Conservation (phyloP, 2,113 vertebrate species). For the Xyrauchen texanus region DNA sequence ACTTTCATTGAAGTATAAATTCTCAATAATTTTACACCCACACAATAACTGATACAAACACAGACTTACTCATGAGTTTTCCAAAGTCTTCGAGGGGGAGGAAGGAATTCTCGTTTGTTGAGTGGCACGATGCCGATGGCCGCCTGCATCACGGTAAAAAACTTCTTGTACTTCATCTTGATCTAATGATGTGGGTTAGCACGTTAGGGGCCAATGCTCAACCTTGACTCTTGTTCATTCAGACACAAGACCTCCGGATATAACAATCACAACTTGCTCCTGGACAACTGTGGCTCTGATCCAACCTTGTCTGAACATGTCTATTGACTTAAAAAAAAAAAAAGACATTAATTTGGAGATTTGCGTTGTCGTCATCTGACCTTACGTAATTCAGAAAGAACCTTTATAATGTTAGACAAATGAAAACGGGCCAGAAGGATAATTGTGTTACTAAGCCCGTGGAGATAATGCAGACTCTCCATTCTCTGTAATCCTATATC, state of each 20-base stretch:
- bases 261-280: no score
- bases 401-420: slow-evolving; percentile 80
- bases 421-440: slow-evolving; percentile 79
- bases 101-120: slow-evolving; percentile 88
- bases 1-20: no score
- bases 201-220: no score
- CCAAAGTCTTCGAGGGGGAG: slow-evolving; percentile 85
- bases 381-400: slow-evolving; percentile 77
- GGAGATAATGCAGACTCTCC: slow-evolving; percentile 58
- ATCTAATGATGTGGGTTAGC: not conserved
- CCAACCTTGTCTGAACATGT: not conserved
- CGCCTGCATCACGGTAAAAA: slow-evolving; percentile 85
- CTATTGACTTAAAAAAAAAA: slow-evolving; percentile 44
- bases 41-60: not conserved
- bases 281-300: not conserved
- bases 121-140: slow-evolving; percentile 86
- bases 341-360: slow-evolving; percentile 57
- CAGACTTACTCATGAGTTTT: slow-evolving; percentile 81
- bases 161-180: slow-evolving; percentile 90
- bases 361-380: slow-evolving; percentile 65
- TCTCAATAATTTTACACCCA: not conserved
- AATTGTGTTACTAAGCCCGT: slow-evolving; percentile 78
- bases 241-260: no score
- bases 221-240: no score
- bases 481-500: slow-evolving; percentile 53